Conservation (phyloP, 2,797 vertebrate genomes). For the Siniperca undulata region DNA sequence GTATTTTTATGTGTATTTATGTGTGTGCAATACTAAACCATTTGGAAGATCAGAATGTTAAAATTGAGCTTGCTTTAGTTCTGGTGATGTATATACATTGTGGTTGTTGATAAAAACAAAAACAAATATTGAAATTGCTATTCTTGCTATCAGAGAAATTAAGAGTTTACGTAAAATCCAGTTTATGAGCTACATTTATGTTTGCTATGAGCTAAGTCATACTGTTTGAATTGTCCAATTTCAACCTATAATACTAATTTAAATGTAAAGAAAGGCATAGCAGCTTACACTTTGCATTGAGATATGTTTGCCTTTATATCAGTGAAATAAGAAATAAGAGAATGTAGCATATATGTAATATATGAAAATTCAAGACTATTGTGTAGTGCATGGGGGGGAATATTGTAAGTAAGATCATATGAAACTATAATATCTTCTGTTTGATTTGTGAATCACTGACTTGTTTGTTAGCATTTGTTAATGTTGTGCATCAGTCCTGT, state of each 20-base stretch:
- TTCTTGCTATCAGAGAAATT: conserved; percentile 83
- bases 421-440: conserved; percentile 83
- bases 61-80: conserved; percentile 87
- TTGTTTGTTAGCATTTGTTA: conserved; percentile 82
- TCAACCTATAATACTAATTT: conserved; percentile 82
- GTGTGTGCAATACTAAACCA: conserved; percentile 84
- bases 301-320: conserved; percentile 87
- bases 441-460: conserved; percentile 83
- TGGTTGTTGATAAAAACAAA: conserved; percentile 83
- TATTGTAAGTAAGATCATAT: conserved; percentile 80
- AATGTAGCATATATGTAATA: conserved; percentile 89
- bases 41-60: conserved; percentile 85
- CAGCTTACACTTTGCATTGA: conserved; percentile 84
- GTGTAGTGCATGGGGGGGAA: conserved; percentile 84
- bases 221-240: conserved; percentile 80
- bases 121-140: conserved; percentile 80
- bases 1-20: conserved; percentile 87
- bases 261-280: conserved; percentile 84
- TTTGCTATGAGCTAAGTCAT: conserved; percentile 86
- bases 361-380: conserved; percentile 84
- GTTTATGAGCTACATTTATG: conserved; percentile 85
- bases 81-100: conserved; percentile 88
- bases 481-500: conserved; percentile 83
- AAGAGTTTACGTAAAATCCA: conserved; percentile 81
- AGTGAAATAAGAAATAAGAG: conserved; percentile 86